Conservation (phyloP, 2,888 invertebrate genomes). For the Temnothorax rugatulus region DNA sequence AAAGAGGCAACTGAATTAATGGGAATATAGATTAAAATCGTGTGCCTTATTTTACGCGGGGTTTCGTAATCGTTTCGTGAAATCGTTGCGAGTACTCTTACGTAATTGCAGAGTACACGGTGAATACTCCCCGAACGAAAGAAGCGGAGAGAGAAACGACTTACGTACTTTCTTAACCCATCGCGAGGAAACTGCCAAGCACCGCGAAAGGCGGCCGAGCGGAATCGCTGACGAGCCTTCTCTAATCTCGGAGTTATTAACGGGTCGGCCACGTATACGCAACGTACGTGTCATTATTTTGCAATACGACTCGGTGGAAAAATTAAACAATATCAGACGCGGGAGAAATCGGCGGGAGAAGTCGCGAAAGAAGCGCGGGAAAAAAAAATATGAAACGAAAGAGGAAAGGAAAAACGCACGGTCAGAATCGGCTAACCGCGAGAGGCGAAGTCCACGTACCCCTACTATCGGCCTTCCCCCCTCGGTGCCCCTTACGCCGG, state of each 20-base stretch:
- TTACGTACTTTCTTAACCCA: constrained; percentile 35
- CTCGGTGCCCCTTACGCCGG: not conserved
- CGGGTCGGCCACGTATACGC: constrained; percentile 8
- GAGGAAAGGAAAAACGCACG: constrained; percentile 19
- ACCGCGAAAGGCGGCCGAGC: constrained; percentile 52
- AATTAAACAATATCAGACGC: constrained; percentile 35
- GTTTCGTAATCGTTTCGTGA: constrained; percentile 53
- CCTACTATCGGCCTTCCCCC: constrained; percentile 38
- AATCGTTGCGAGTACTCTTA: constrained; percentile 52
- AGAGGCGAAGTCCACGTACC: constrained; percentile 59
- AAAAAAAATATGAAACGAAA: constrained; percentile 45
- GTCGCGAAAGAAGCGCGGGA: constrained; percentile 56
- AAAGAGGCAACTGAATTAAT: constrained; percentile 47
- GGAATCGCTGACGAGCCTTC: constrained; percentile 43
- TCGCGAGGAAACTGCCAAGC: constrained; percentile 46
- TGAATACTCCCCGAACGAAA: constrained; percentile 32
- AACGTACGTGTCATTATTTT: constrained; percentile 13
- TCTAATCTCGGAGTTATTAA: constrained; percentile 36
- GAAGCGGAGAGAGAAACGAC: not conserved
- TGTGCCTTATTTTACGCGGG: constrained; percentile 41
- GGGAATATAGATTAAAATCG: constrained; percentile 53
- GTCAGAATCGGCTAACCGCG: constrained; percentile 41
- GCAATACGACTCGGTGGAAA: constrained; percentile 7
- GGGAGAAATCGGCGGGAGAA: not conserved
- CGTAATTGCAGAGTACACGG: constrained; percentile 50